Percentiles rank a stretch among this genome's conserved stretches.
Conservation (phyloP, 1,140 invertebrate genomes). For the Rhagoletis pomonella region DNA sequence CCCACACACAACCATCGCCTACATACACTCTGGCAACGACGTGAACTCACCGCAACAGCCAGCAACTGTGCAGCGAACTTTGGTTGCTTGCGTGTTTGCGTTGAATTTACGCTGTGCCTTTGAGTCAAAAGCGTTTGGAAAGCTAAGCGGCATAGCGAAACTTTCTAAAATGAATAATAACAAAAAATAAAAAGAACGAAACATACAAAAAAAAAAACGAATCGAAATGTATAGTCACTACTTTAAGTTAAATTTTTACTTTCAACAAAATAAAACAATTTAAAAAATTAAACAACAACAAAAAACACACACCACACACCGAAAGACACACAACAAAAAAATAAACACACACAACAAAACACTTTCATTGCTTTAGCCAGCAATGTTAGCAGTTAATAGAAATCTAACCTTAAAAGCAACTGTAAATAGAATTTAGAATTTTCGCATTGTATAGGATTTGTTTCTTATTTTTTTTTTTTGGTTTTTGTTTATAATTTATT, state of each 20-base stretch:
- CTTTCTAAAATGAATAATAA: not conserved
- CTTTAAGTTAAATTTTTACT: slow-evolving; percentile 66
- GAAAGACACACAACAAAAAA: slow-evolving; percentile 27
- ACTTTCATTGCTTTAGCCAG: not conserved
- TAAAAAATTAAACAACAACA: slow-evolving; percentile 48
- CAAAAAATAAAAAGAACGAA: slow-evolving; percentile 54
- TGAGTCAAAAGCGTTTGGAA: not conserved
- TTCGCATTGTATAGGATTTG: slow-evolving; percentile 38
- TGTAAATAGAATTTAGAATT: slow-evolving; percentile 42
- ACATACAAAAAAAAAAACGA: slow-evolving; percentile 43
- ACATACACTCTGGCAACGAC: not conserved
- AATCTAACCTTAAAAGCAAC: slow-evolving; percentile 13
- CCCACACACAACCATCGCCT: not conserved
- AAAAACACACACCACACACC: slow-evolving; percentile 12
- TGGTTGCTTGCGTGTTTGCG: slow-evolving; percentile 10
- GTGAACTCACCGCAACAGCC: not conserved
- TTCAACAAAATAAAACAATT: slow-evolving; percentile 53
- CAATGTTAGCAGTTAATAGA: slow-evolving; percentile 28
- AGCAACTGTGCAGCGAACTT: slow-evolving; percentile 13
- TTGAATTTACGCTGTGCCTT: not conserved
- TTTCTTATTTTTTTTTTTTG: slow-evolving; percentile 23
- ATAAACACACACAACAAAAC: not conserved
- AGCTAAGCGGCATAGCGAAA: not conserved
- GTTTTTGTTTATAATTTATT: not conserved
- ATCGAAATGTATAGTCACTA: slow-evolving; percentile 74